phyloP scores from a whole-genome alignment of 1,140 invertebrate genomes.

The Coelopa frigida region DNA sequence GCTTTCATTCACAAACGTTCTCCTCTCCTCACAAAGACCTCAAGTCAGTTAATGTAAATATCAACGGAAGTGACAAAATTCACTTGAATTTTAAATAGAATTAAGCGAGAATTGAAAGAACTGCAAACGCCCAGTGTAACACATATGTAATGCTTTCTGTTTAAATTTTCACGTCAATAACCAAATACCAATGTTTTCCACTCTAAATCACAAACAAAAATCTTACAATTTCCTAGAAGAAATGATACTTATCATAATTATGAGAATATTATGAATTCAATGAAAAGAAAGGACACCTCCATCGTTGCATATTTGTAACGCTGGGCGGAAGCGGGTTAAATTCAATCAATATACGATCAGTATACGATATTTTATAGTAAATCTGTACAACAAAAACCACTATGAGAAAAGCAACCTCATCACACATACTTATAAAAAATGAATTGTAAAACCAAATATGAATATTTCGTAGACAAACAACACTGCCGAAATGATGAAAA shows the following conservation, averaged over 20 bases:
- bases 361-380: background rate
- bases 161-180: background rate
- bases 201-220: too few species aligned
- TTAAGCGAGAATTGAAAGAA: constrained; percentile 6
- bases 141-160: constrained; percentile 18
- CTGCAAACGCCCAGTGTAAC: constrained; percentile 28
- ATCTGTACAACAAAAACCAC: too few species aligned
- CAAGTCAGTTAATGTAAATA: background rate
- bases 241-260: constrained; percentile 3
- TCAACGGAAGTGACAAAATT: background rate
- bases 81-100: constrained; percentile 7
- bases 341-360: constrained; percentile 6
- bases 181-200: background rate
- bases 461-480: background rate
- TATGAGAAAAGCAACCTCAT: too few species aligned
- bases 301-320: constrained; percentile 23
- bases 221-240: too few species aligned
- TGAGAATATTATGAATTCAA: too few species aligned
- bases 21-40: background rate
- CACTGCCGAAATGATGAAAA: too few species aligned
- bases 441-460: constrained; percentile 2
- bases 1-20: background rate
- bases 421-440: constrained; percentile 1
- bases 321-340: constrained; percentile 36
- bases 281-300: constrained; percentile 10